Evolutionary conservation across 2,797 vertebrate species (phyloP).

Genomic region (Hypotaenidia okinawae): DNA sequence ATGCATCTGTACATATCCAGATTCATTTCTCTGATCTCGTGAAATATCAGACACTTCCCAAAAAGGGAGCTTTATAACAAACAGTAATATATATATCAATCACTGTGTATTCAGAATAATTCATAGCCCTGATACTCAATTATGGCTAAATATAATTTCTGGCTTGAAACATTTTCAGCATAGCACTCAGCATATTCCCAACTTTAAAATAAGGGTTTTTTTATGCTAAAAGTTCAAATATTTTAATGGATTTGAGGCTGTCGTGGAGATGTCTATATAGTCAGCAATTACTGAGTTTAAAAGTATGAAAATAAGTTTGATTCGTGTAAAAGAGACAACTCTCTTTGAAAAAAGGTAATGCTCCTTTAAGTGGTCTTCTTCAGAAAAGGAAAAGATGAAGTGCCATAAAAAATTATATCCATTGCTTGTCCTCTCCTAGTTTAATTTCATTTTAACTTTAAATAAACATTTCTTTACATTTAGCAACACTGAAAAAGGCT

Average conservation of each 20-base stretch:
- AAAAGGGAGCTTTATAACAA: slow-evolving; percentile 49
- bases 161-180: slow-evolving; percentile 41
- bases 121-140: slow-evolving; percentile 40
- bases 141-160: slow-evolving; percentile 58
- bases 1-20: slow-evolving; percentile 43
- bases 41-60: slow-evolving; percentile 57
- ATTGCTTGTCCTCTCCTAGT: slow-evolving; percentile 8
- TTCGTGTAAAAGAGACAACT: slow-evolving; percentile 68
- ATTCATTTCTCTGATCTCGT: slow-evolving; percentile 49
- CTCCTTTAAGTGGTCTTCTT: slow-evolving; percentile 57
- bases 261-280: slow-evolving; percentile 53
- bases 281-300: slow-evolving; percentile 73
- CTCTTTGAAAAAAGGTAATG: slow-evolving; percentile 61
- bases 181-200: slow-evolving; percentile 23
- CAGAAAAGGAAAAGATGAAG: slow-evolving; percentile 36
- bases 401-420: slow-evolving; percentile 49
- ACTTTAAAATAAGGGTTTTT: slow-evolving; percentile 51
- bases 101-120: slow-evolving; percentile 57
- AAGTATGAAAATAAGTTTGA: slow-evolving; percentile 72
- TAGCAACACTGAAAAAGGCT: slow-evolving; percentile 48
- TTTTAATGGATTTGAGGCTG: slow-evolving; percentile 66
- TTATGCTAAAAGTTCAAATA: slow-evolving; percentile 69
- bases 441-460: slow-evolving; percentile 71
- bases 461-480: slow-evolving; percentile 77
- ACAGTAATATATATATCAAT: slow-evolving; percentile 58